phyloP scores from a whole-genome alignment of 2,797 vertebrate genomes.

The Spinibarbus caldwelli region DNA sequence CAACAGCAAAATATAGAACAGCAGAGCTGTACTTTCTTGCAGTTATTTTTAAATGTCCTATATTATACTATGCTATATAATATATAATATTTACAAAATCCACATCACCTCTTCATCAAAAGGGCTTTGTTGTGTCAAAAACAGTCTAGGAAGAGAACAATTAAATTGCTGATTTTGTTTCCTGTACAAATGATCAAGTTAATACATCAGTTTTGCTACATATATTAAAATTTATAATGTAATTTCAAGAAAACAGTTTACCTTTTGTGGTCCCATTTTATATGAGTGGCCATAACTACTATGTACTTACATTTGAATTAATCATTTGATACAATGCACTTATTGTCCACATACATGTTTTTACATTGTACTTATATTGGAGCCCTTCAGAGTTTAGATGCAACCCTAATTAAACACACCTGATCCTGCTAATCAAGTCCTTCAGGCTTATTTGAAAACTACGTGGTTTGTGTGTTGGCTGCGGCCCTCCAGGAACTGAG shows the following conservation, averaged over 20 bases:
- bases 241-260: neutral
- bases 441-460: too few relatives aligned
- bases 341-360: neutral
- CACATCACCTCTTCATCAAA: neutral
- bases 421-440: too few relatives aligned
- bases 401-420: too few relatives aligned
- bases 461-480: too few relatives aligned
- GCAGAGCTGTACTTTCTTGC: neutral
- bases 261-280: neutral
- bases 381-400: too few relatives aligned
- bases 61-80: neutral
- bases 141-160: neutral
- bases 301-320: neutral
- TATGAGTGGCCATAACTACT: neutral
- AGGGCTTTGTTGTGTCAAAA: neutral
- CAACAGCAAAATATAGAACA: slow-evolving; percentile 4
- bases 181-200: neutral
- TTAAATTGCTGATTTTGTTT: neutral
- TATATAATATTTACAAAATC: neutral
- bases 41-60: neutral
- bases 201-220: neutral
- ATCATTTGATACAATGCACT: neutral
- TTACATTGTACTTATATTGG: neutral
- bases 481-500: too few relatives aligned
- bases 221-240: neutral